Conservation (phyloP, 2,113 vertebrate species). For the Poeciliopsis retropinna region DNA sequence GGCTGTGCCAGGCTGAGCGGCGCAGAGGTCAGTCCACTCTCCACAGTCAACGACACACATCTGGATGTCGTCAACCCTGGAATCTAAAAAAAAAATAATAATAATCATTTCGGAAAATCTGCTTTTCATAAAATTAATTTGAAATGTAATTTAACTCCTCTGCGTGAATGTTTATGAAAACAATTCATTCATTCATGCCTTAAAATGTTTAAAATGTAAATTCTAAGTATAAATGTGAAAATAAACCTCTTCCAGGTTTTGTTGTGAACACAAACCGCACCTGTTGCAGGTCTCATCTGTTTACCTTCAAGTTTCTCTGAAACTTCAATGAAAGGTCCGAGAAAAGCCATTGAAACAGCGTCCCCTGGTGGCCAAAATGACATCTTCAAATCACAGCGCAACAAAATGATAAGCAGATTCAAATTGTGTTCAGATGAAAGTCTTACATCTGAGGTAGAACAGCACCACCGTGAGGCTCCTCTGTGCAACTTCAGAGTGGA, state of each 20-base stretch:
- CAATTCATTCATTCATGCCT: not conserved
- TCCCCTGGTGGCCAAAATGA: slow-evolving; percentile 85
- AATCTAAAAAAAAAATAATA: slow-evolving; percentile 23
- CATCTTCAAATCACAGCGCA: not conserved
- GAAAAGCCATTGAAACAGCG: slow-evolving; percentile 86
- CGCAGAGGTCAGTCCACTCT: slow-evolving; percentile 89
- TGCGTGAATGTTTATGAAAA: too few species aligned
- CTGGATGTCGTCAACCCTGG: slow-evolving; percentile 69
- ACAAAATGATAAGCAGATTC: not conserved
- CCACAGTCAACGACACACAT: slow-evolving; percentile 87
- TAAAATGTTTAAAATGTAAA: not conserved
- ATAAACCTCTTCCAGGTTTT: not conserved
- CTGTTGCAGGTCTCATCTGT: not conserved
- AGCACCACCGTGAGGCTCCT: slow-evolving; percentile 80
- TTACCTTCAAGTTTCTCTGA: slow-evolving; percentile 85
- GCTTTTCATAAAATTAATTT: not conserved
- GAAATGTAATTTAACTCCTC: too few species aligned
- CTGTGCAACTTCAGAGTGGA: slow-evolving; percentile 70
- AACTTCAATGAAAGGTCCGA: slow-evolving; percentile 84
- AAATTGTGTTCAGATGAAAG: not conserved
- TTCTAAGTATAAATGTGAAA: not conserved
- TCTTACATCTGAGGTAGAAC: slow-evolving; percentile 92
- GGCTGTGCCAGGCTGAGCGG: slow-evolving; percentile 73
- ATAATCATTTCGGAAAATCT: not conserved
- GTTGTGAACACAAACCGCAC: not conserved